Percentiles rank a stretch among this genome's conserved stretches.
phyloP scores from a whole-genome alignment of 2,113 vertebrate genomes.

The Odocoileus hemionus region DNA sequence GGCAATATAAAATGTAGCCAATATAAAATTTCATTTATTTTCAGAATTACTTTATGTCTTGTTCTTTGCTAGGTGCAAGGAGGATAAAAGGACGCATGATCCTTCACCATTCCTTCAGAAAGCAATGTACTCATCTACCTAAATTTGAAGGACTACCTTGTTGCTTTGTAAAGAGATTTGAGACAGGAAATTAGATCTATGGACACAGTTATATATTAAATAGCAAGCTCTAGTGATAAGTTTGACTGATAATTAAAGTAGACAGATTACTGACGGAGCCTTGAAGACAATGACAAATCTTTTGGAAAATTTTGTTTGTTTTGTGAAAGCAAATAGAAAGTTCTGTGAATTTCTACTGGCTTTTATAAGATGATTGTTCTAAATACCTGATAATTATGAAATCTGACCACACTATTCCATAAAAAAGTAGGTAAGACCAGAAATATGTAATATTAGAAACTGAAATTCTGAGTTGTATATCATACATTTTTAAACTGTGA shows the following conservation, averaged over 20 bases:
- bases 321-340: neutral
- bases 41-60: neutral
- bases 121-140: neutral
- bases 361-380: neutral
- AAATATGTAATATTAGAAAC: neutral
- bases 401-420: neutral
- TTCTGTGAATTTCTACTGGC: neutral
- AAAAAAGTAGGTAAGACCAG: neutral
- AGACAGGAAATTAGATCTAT: conserved; percentile 7
- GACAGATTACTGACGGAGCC: neutral
- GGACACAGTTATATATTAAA: conserved; percentile 52
- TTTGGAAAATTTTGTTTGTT: neutral
- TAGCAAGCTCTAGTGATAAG: neutral
- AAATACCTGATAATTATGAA: neutral
- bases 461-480: neutral
- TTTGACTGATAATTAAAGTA: conserved; percentile 29
- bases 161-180: neutral
- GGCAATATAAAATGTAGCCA: neutral
- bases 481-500: neutral
- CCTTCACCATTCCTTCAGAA: neutral
- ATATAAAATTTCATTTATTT: neutral
- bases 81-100: neutral
- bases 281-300: conserved; percentile 33
- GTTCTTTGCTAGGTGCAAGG: neutral
- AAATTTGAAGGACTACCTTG: neutral